A percentile compares a stretch with the other conserved stretches of the same genome.
These are phyloP conservation scores for Brachionus sp. DNA, from an alignment of 1,140 invertebrate species.

Conservation along the genomic window DNA sequence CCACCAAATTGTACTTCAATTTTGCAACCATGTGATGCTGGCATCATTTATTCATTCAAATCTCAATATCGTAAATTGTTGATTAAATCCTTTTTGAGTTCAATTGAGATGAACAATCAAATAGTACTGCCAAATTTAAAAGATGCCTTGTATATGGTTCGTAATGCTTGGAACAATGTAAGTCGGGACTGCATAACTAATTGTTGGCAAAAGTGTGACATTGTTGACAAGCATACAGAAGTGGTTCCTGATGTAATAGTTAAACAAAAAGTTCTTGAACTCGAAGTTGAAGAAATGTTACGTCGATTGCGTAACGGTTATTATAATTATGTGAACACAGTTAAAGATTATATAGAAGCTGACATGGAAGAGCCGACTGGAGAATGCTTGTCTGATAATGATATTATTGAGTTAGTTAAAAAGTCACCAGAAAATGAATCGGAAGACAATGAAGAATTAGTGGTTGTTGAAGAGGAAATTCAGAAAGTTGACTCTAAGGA, in stretches of 20 bases:
- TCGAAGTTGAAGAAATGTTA: no score
- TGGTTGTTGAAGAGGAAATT: not conserved
- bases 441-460: not conserved
- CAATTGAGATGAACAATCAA: not conserved
- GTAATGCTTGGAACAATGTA: not conserved
- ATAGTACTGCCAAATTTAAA: not conserved
- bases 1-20: conserved; percentile 59
- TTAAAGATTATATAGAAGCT: not conserved
- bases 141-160: not conserved
- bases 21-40: conserved; percentile 61
- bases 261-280: no score
- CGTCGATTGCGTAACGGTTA: no score
- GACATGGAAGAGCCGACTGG: not conserved
- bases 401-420: conserved; percentile 4
- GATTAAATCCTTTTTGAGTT: not conserved
- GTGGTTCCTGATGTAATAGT: no score
- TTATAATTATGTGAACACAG: no score
- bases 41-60: conserved; percentile 57
- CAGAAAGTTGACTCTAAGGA: not conserved
- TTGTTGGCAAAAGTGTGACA: not conserved
- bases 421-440: not conserved
- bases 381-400: not conserved
- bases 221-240: no score
- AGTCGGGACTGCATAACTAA: not conserved
- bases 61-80: conserved; percentile 44